phyloP scores from a whole-genome alignment of 2,113 vertebrate species.

The Ciconia stormi region DNA sequence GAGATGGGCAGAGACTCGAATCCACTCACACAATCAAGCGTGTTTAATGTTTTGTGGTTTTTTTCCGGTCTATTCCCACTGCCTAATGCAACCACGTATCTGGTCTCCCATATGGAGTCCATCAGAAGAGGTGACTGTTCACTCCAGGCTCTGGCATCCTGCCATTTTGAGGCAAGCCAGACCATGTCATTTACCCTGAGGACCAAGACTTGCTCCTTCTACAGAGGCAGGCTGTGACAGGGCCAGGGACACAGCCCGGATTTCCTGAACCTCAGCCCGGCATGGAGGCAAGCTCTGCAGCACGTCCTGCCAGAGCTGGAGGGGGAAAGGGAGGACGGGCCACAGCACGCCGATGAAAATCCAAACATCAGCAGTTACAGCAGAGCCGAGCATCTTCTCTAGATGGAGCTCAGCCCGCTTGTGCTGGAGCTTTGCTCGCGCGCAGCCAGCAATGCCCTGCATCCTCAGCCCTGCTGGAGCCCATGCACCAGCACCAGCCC shows the following conservation, averaged over 20 bases:
- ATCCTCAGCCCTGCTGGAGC: not conserved
- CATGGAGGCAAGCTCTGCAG: not conserved
- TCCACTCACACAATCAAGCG: not conserved
- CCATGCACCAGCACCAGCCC: not conserved
- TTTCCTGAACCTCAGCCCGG: not conserved
- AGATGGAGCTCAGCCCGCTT: not conserved
- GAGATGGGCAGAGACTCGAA: not conserved
- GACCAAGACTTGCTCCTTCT: not conserved
- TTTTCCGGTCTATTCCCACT: not conserved
- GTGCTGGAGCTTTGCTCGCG: not conserved
- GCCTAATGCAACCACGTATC: not conserved
- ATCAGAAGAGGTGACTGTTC: not conserved
- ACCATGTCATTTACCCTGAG: not conserved
- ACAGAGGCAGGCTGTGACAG: not conserved
- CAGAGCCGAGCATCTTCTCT: not conserved
- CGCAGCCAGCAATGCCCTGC: not conserved
- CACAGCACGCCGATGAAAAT: not conserved
- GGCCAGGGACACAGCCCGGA: not conserved
- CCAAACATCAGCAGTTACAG: not conserved
- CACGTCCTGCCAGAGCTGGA: not conserved
- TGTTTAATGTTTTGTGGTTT: not conserved
- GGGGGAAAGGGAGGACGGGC: not conserved
- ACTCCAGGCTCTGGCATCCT: not conserved
- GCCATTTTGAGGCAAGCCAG: not conserved
- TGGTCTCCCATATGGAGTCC: not conserved